phyloP scores from a whole-genome alignment of 2,888 invertebrate genomes.

The Steromphala cineraria region DNA sequence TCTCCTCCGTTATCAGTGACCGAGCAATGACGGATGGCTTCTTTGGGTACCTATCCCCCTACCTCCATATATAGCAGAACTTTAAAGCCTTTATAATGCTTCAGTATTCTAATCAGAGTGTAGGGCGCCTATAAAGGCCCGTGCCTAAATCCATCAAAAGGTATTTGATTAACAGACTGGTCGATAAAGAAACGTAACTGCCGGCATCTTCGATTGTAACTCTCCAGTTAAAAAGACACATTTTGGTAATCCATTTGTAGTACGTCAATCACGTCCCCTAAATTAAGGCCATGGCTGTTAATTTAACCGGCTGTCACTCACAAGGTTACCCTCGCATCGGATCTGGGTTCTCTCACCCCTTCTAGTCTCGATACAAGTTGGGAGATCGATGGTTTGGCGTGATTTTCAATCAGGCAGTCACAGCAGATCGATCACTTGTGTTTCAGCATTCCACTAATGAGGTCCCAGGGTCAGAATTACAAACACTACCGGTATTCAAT shows the following conservation, averaged over 20 bases:
- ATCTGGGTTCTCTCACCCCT: neutral
- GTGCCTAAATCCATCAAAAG: neutral
- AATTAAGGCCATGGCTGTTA: neutral
- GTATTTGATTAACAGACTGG: neutral
- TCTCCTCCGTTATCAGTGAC: neutral
- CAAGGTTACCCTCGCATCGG: neutral
- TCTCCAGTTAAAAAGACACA: neutral
- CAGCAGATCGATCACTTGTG: neutral
- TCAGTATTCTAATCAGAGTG: neutral
- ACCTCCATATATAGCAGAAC: neutral
- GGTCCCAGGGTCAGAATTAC: neutral
- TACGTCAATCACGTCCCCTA: neutral
- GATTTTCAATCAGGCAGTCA: neutral
- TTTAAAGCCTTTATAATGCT: neutral
- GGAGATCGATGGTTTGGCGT: neutral
- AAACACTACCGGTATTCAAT: slow-evolving; percentile 2
- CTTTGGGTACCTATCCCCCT: neutral
- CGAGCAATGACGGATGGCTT: neutral
- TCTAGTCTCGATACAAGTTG: neutral
- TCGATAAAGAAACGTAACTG: neutral
- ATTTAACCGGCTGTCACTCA: neutral
- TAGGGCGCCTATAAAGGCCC: neutral
- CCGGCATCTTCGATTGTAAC: neutral
- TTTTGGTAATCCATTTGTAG: neutral
- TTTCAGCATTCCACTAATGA: neutral